Evolutionary conservation across 2,797 vertebrate genomes (phyloP).

Genomic region (Megaceryle alcyon): DNA sequence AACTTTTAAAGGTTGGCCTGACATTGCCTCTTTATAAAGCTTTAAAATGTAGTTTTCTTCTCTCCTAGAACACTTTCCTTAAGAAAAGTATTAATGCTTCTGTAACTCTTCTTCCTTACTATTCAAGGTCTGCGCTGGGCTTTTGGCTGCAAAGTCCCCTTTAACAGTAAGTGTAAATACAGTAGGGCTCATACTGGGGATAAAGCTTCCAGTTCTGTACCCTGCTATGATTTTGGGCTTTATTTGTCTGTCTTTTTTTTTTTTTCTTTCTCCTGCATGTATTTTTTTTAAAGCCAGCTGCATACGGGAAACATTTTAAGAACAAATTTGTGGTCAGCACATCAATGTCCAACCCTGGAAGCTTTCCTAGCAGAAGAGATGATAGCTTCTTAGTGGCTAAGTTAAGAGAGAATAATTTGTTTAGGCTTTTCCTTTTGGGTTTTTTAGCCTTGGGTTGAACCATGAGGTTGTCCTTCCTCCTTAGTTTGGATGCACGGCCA

Average conservation of each 20-base stretch:
- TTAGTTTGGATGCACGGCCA: fast-evolving
- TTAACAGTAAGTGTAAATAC: background rate
- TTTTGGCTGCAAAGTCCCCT: background rate
- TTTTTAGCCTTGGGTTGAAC: background rate
- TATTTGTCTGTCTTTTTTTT: background rate
- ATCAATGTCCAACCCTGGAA: background rate
- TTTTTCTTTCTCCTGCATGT: background rate
- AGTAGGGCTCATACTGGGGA: background rate
- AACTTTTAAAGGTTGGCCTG: fast-evolving
- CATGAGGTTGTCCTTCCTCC: background rate
- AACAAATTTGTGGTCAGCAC: background rate
- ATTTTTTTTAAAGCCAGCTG: fast-evolving
- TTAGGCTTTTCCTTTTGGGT: background rate
- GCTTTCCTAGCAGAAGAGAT: background rate
- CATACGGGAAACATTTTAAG: background rate
- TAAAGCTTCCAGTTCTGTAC: background rate
- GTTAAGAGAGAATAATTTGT: background rate
- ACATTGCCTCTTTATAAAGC: background rate
- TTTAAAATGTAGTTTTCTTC: fast-evolving
- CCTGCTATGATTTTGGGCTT: background rate
- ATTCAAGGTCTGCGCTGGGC: fast-evolving
- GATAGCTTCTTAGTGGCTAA: background rate
- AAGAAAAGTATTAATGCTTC: background rate
- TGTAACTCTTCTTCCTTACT: fast-evolving
- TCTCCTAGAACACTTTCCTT: background rate